Percentiles rank a stretch among this genome's conserved stretches.
These are phyloP conservation scores for Scatophagus argus DNA, from an alignment of 2,113 vertebrate genomes.

Conservation along the genomic window DNA sequence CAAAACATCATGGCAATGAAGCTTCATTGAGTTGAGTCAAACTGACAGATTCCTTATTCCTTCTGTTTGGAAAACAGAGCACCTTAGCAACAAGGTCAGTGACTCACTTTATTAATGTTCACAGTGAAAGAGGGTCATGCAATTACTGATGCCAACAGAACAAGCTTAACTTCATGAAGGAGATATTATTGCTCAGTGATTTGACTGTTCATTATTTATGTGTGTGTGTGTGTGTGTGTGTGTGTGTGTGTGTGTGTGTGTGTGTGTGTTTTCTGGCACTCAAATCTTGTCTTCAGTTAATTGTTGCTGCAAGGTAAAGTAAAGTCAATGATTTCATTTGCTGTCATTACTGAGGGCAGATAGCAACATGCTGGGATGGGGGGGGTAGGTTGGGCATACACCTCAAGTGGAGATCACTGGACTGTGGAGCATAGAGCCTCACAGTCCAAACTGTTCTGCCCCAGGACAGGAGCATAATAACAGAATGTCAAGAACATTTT, in stretches of 20 bases:
- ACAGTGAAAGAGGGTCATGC: slow-evolving; percentile 21
- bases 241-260: slow-evolving; percentile 13
- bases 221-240: slow-evolving; percentile 4
- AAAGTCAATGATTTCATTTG: slow-evolving; percentile 35
- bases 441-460: slow-evolving; percentile 49
- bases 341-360: slow-evolving; percentile 53
- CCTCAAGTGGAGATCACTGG: slow-evolving; percentile 56
- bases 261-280: slow-evolving; percentile 40
- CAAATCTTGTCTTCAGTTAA: slow-evolving; percentile 24
- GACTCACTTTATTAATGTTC: slow-evolving; percentile 31
- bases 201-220: not conserved
- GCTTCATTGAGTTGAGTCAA: slow-evolving; percentile 11
- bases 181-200: slow-evolving; percentile 7
- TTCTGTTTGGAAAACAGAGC: slow-evolving; percentile 24
- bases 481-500: slow-evolving; percentile 29
- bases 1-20: slow-evolving; percentile 12
- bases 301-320: slow-evolving; percentile 42
- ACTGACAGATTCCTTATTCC: slow-evolving; percentile 56
- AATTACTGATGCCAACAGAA: slow-evolving; percentile 16
- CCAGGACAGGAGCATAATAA: slow-evolving; percentile 25
- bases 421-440: slow-evolving; percentile 42
- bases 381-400: not conserved
- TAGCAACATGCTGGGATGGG: slow-evolving; percentile 65
- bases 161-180: slow-evolving; percentile 25
- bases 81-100: slow-evolving; percentile 53